Conservation (phyloP, 2,797 vertebrate genomes). For the Tokudaia tokunoshimensis region DNA sequence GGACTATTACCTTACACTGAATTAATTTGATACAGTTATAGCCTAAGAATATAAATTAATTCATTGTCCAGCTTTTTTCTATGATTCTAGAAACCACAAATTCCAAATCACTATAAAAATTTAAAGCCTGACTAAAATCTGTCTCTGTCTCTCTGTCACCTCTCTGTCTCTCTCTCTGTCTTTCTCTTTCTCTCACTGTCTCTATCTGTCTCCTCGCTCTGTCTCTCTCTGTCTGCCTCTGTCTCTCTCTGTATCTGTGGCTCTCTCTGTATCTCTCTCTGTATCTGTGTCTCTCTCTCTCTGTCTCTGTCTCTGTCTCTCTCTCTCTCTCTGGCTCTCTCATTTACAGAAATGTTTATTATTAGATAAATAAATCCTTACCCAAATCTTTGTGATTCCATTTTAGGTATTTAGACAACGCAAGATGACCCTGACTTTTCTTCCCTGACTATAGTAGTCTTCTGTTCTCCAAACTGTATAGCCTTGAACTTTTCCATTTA, state of each 20-base stretch:
- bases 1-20: constrained; percentile 31
- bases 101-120: constrained; percentile 75
- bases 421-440: constrained; percentile 84
- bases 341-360: constrained; percentile 82
- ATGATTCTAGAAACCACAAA: constrained; percentile 71
- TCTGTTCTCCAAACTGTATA: constrained; percentile 85
- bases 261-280: not conserved
- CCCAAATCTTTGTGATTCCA: constrained; percentile 84
- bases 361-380: constrained; percentile 86
- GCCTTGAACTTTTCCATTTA: constrained; percentile 79
- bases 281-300: constrained; percentile 63
- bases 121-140: constrained; percentile 79
- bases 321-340: not conserved
- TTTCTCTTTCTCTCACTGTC: not conserved
- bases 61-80: constrained; percentile 66
- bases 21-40: not conserved
- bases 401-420: constrained; percentile 85
- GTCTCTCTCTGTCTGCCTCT: not conserved
- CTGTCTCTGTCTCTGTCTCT: constrained; percentile 58
- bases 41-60: not conserved
- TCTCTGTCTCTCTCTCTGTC: not conserved
- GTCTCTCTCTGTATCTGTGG: constrained; percentile 4
- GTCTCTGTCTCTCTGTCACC: not conserved
- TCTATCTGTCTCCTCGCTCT: no score
- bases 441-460: constrained; percentile 82